These are phyloP conservation scores for Dasyornis broadbenti DNA, from an alignment of 2,113 vertebrate species.

Conservation along the genomic window DNA sequence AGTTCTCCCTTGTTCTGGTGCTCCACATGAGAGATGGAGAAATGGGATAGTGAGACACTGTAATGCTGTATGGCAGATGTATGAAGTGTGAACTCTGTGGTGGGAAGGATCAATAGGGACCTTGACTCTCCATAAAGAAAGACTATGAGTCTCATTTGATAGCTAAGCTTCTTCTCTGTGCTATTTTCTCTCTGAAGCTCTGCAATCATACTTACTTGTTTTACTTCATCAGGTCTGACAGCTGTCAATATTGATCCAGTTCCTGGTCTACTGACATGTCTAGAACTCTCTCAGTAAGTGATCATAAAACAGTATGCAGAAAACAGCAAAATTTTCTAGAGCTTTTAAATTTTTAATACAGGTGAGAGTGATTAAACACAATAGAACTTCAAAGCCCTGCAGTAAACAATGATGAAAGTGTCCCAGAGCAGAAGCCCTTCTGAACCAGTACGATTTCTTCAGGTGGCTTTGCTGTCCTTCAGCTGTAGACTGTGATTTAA, in stretches of 20 bases:
- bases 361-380: neutral
- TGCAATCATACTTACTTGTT: slow-evolving; percentile 19
- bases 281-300: slow-evolving; percentile 92
- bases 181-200: neutral
- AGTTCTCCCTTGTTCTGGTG: neutral
- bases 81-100: neutral
- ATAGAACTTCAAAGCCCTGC: neutral
- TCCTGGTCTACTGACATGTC: slow-evolving; percentile 83
- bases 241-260: slow-evolving; percentile 87
- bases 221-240: slow-evolving; percentile 77
- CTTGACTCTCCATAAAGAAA: neutral
- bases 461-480: neutral
- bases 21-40: neutral
- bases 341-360: neutral
- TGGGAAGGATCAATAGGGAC: neutral
- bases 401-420: neutral
- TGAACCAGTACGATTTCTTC: neutral
- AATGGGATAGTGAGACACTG: neutral
- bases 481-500: neutral
- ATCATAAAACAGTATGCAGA: too few relatives aligned
- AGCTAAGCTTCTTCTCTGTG: neutral
- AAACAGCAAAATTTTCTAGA: neutral
- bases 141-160: neutral
- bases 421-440: neutral
- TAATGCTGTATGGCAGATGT: neutral